These are phyloP conservation scores for Nebria salina DNA, from an alignment of 2,888 invertebrate genomes.

Conservation along the genomic window DNA sequence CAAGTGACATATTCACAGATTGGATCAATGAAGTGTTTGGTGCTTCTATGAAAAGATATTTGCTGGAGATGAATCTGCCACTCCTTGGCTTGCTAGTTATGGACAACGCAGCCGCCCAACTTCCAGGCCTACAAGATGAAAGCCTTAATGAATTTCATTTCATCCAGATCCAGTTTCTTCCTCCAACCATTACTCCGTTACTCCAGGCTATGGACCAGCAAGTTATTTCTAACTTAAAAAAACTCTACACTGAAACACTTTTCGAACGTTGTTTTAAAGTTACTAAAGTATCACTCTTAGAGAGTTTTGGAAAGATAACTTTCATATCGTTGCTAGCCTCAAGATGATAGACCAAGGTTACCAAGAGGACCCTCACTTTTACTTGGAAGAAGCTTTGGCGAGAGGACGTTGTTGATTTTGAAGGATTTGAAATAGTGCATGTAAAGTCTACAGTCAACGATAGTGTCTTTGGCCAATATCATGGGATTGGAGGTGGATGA, in stretches of 20 bases:
- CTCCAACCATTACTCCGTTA: too few species aligned
- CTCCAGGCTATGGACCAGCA: not conserved
- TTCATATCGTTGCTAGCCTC: too few species aligned
- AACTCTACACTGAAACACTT: too few species aligned
- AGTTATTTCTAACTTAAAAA: too few species aligned
- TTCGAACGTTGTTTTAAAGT: too few species aligned
- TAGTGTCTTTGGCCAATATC: constrained; percentile 50
- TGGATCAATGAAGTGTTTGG: not conserved
- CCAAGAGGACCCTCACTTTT: constrained; percentile 45
- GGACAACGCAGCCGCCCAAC: too few species aligned
- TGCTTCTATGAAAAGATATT: not conserved
- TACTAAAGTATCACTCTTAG: too few species aligned
- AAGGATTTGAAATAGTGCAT: constrained; percentile 52
- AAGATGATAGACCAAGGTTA: too few species aligned
- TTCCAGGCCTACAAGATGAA: not conserved
- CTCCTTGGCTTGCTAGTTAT: not conserved
- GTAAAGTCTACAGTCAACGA: constrained; percentile 50
- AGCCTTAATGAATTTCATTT: too few species aligned
- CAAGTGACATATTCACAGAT: not conserved
- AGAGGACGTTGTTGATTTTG: constrained; percentile 53
- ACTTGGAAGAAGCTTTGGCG: constrained; percentile 50
- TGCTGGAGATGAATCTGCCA: not conserved
- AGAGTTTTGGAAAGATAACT: too few species aligned
- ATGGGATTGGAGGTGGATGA: constrained; percentile 50
- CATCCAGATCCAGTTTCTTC: too few species aligned